Evolutionary conservation across 2,113 vertebrate species (phyloP), one percentile per base, ranked within the genome.

Genomic region (Ovis canadensis): DNA sequence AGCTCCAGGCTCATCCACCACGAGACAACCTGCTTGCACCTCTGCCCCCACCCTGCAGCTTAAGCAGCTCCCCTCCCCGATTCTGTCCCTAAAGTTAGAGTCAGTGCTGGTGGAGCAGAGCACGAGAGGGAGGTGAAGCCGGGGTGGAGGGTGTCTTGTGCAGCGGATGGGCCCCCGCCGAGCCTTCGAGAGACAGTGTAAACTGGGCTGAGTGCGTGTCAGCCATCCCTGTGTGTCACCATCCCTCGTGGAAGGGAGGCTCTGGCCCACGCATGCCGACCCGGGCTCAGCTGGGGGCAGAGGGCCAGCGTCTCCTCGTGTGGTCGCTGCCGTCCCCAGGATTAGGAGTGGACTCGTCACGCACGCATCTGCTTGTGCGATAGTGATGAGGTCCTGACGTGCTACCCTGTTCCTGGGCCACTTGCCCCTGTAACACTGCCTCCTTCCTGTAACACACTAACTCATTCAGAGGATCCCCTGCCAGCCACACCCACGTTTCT

Each of bases 111-210:
- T 23, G 25, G 10, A 55, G 80, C 57, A 31, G 43, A 8, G 80
- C 31, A 87, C 23, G 43, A 82, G 29, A n/a, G 6, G 10, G 74
- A 60, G 40, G 52, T 40, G 27, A 54, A 54, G 48, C 54, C 7
- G 11, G n/a, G 1, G 33, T 0, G 2, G 17, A n/a, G 16, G 10
- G 67, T 1, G 19, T 5, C n/a, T 27, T 11, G 3, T 27, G 21
- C 23, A 7, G 7, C 2, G 2, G 40, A 29, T 13, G 25, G 57
- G 59, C 5, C 84, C 54, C 54, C 1, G 6, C 52, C 0, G 3
- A 84, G 33, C 25, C 40, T 86, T 83, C n/a, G 1, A 36, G 94
- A 71, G 80, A 43, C 48, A 36, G 67, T 1, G 0, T 23, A 21
- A 33, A 50, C 62, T 82, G 16, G 52, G 31, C 52, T 89, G 89